Evolutionary conservation across 2,113 vertebrate species (phyloP).

Genomic region (Crotalus helleri): DNA sequence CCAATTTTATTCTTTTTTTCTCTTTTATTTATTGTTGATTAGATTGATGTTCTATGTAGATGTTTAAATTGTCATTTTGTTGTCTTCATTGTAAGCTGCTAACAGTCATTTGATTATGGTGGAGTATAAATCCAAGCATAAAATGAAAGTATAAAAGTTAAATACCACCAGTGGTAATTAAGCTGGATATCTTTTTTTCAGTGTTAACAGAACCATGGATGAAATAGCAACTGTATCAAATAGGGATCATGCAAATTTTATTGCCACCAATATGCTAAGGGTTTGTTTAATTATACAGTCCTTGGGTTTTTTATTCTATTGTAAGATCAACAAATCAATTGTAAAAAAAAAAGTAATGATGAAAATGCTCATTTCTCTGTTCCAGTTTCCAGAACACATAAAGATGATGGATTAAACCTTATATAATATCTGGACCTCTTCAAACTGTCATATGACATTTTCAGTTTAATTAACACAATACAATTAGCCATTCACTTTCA

Average conservation of each 20-base stretch:
- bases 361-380: conserved; percentile 27
- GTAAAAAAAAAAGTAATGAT: conserved; percentile 39
- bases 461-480: conserved; percentile 37
- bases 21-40: not conserved
- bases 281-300: not conserved
- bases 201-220: not conserved
- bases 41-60: not conserved
- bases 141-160: not conserved
- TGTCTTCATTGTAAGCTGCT: not conserved
- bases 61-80: not conserved
- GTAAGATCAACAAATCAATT: conserved; percentile 41
- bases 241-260: not conserved
- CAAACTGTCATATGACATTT: conserved; percentile 28
- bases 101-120: not conserved
- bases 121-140: not conserved
- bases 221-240: not conserved
- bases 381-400: conserved; percentile 11
- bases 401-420: conserved; percentile 6
- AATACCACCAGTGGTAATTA: not conserved
- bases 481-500: conserved; percentile 52
- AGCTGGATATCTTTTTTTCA: not conserved
- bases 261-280: not conserved
- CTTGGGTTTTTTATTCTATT: not conserved
- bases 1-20: not conserved
- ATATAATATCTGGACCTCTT: conserved; percentile 23